Percentiles rank a stretch among this genome's conserved stretches.
Evolutionary conservation across 2,888 invertebrate genomes (phyloP).

Genomic region (Tenodera sinensis): DNA sequence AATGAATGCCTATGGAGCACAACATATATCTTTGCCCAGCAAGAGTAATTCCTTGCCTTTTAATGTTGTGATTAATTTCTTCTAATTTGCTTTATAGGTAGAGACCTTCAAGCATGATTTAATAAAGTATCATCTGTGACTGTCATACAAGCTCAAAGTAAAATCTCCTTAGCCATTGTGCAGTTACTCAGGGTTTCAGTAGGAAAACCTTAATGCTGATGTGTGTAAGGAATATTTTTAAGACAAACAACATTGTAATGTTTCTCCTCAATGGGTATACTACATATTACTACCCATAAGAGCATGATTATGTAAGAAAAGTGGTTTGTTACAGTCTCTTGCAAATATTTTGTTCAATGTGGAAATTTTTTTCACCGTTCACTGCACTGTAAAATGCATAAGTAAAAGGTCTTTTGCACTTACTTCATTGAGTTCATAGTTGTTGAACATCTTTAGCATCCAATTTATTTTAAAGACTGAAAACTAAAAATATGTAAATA

Average conservation of each 20-base stretch:
- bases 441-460: too few relatives aligned
- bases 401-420: too few relatives aligned
- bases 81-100: background rate
- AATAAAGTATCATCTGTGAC: background rate
- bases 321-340: background rate
- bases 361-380: too few relatives aligned
- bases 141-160: background rate
- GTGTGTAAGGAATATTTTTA: background rate
- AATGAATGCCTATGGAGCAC: background rate
- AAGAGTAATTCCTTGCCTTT: background rate
- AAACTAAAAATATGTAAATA: too few relatives aligned
- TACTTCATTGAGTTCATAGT: too few relatives aligned
- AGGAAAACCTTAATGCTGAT: background rate
- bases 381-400: too few relatives aligned
- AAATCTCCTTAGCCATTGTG: background rate
- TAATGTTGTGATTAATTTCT: background rate
- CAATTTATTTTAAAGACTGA: too few relatives aligned
- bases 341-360: too few relatives aligned
- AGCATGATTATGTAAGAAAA: background rate
- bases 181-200: background rate
- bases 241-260: background rate
- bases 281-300: background rate
- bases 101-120: background rate
- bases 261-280: background rate
- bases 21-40: background rate